Base-by-base conservation (phyloP, 30 jellyfish, hydroid and myxozoan genomes). In the Mastigias papua region DNA sequence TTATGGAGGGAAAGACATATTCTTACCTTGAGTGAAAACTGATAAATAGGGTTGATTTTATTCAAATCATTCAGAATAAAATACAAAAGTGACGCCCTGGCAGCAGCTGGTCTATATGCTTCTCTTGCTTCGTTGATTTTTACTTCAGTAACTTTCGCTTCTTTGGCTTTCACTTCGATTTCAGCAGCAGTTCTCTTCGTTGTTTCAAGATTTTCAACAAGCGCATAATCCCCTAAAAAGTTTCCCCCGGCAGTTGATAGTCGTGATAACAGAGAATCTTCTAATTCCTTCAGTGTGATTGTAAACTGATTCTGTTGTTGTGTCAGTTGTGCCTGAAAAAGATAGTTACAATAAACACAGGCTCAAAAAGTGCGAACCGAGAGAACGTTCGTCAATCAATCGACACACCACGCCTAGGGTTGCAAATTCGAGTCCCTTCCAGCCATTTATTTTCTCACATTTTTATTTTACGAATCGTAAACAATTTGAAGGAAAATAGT, bases 161-260 rank as follows among this genome's bases (percentile, higher is more conserved):
- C 99, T 42, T 90, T 90, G 21, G 99, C 97, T 83, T 96, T 96
- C 76, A 89, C 94, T 67, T 96, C 99, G 51, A 96, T 96, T 68
- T 96, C 99, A 17, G 99, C 99, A 22, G 99, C 99, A n/a, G 98
- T 96, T 48, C 99, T 79, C 78, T 96, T 96, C 21, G 99, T 96
- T 2, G 98, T 96, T 74, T 96, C 99, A 27, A 96, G 96, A 78
- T 96, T 96, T 72, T 96, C 99, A 25, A 96, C 99, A 33, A 96
- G 87, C 19, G 97, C 99, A 58, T 90, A 89, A 84, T 96, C 99
- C 20, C 99, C 99, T 22, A 96, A 88, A 84, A 96, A 96, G 81
- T 96, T 96, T 49, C 99, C 99, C 1, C 98, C 99, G 19, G 99
- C 99, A 25, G 99, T 97, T 31, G 99, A 96, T 21, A 96, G 89